Base-by-base conservation (phyloP, 1,140 invertebrate species). In the Anastatus disparis region DNA sequence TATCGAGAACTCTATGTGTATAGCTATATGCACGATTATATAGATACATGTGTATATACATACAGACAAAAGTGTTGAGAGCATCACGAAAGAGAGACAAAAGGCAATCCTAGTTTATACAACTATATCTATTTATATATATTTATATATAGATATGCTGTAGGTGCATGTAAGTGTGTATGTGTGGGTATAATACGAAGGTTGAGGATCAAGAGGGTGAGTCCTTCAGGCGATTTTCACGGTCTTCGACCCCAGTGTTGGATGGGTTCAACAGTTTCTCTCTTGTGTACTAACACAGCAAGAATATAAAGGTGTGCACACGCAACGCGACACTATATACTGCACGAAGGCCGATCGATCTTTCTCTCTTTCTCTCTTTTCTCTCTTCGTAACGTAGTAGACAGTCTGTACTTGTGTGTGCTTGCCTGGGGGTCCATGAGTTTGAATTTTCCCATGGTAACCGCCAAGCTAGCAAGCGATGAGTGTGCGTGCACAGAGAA, bases 391-490 rank as follows among this genome's bases (percentile, higher is more conserved):
- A n/a, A n/a, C 27, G 27, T 1, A 15, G 24, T 59, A 26, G 42
- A 62, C 13, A 9, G 15, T 61, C 38, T n/a, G 58, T 9, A 24
- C 10, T 12, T 26, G 22, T n/a, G 35, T 17, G 24, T 42, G 48
- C 29, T 40, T 38, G 44, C 7, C n/a, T 29, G 20, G 24, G 24
- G 35, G 56, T 58, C 66, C 40, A 46, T 15, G 50, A 26, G 68
- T 70, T 64, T 44, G 52, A 56, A 22, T 64, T 70, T 65, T 65
- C 69, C 55, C 71, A 75, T 75, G 71, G 74, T 71, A 69, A 63
- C 55, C 67, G 52, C 20, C 44, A n/a, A 61, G 17, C 35, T 55
- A 52, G n/a, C n/a, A n/a, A n/a, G n/a, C n/a, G n/a, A n/a, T n/a
- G n/a, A n/a, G 17, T 8, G 7, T 17, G 38, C 13, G 40, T 15